Percentiles rank a stretch among this genome's conserved stretches.
These are phyloP conservation scores for Aythya baeri DNA, from an alignment of 2,113 vertebrate species.

Conservation along the genomic window DNA sequence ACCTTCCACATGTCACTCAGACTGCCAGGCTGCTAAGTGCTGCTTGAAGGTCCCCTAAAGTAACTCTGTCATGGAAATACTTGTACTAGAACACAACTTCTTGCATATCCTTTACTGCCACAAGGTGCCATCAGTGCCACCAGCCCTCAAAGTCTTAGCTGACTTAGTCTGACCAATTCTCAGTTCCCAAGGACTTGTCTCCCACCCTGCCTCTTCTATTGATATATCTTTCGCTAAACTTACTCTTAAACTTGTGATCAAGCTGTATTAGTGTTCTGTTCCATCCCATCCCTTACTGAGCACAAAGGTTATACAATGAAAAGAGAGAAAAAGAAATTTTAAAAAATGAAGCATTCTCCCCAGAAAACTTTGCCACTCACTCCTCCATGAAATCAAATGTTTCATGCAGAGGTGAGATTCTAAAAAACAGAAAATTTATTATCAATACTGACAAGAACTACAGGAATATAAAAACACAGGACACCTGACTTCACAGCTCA, in stretches of 20 bases:
- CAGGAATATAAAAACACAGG: not conserved
- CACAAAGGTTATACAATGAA: not conserved
- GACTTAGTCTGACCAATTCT: not conserved
- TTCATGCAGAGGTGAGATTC: not conserved
- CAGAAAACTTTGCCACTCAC: not conserved
- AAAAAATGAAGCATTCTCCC: not conserved
- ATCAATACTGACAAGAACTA: not conserved
- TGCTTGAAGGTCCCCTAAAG: not conserved
- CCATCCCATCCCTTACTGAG: not conserved
- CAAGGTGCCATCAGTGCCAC: not conserved
- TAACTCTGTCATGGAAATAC: not conserved
- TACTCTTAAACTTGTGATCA: not conserved
- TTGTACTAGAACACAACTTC: not conserved
- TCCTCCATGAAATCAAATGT: not conserved
- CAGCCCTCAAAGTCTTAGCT: not conserved
- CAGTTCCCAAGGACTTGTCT: accelerated
- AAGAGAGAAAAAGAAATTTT: not conserved
- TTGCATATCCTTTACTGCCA: not conserved
- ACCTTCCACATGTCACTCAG: not conserved
- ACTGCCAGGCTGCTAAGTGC: not conserved
- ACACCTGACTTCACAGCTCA: not conserved
- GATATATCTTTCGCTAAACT: not conserved
- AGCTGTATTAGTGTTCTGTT: not conserved
- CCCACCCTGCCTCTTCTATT: not conserved
- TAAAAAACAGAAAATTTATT: not conserved